Base-by-base conservation (phyloP, 2,797 vertebrate species). In the Buceros bicornis region DNA sequence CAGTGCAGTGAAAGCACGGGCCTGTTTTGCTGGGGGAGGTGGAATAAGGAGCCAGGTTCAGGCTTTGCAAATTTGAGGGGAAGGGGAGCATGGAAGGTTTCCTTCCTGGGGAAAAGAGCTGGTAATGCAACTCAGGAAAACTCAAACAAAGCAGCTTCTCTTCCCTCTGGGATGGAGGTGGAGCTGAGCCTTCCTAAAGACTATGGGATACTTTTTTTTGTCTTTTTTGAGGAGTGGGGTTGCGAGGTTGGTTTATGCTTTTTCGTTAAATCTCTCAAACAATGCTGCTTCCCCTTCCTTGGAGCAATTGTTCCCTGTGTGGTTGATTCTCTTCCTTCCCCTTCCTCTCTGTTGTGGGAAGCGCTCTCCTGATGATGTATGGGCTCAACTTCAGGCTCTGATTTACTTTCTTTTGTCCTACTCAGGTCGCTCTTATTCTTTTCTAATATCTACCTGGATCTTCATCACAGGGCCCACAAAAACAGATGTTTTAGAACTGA, bases 41-140 rank as follows among this genome's bases (percentile, higher is more conserved):
- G 69, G 43, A n/a, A 56, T 40, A 1, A 84, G 51, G 26, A 67
- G 62, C 28, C 40, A 18, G 53, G 57, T 16, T 83, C 43, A 61
- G 53, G 15, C 51, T 61, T 21, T 67, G 66, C 1, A 3, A 40
- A 22, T 14, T 54, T 14, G 21, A 86, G 70, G 82, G 89, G 84
- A 94, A 91, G 61, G 76, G 69, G 79, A 70, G 45, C 0, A 2
- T 16, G 79, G 80, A 88, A 94, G n/a, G 67, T 5, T 96, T 96
- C 93, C 94, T 96, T 94, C 93, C 96, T 93, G 91, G 94, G 94
- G 94, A 96, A 95, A 33, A 93, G 76, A 69, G 65, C n/a, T 85
- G 65, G 19, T 47, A 65, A 28, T 22, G 17, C 57, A 43, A 29
- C 69, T 50, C 0, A 24, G 73, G 82, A 16, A 58, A 78, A 83